Conservation (phyloP, 2,797 vertebrate species). For the Acrossocheilus wenchowensis region DNA sequence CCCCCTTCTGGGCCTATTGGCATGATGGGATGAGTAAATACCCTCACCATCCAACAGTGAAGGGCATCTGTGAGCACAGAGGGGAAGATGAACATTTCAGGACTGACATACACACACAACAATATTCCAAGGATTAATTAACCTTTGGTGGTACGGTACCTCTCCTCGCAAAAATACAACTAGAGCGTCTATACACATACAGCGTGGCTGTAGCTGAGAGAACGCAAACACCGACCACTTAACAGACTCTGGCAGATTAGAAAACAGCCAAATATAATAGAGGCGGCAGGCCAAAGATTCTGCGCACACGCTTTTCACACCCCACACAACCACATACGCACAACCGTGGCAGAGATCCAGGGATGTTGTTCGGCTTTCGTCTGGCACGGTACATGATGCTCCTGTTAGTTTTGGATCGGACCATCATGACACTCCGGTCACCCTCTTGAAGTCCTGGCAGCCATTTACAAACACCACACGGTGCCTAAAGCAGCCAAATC, state of each 20-base stretch:
- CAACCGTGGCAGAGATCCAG: background rate
- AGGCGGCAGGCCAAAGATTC: slow-evolving; percentile 9
- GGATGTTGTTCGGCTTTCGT: slow-evolving; percentile 33
- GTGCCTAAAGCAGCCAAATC: slow-evolving; percentile 75
- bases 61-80: slow-evolving; percentile 76
- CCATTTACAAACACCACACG: slow-evolving; percentile 68
- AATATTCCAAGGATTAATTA: slow-evolving; percentile 25
- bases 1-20: slow-evolving; percentile 65
- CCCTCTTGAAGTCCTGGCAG: slow-evolving; percentile 71
- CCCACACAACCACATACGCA: slow-evolving; percentile 26
- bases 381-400: slow-evolving; percentile 34
- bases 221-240: background rate
- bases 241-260: background rate
- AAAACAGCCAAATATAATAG: slow-evolving; percentile 1
- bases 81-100: slow-evolving; percentile 43
- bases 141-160: slow-evolving; percentile 6
- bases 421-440: slow-evolving; percentile 55
- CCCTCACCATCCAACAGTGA: slow-evolving; percentile 68
- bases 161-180: slow-evolving; percentile 1
- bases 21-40: slow-evolving; percentile 64
- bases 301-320: background rate
- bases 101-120: slow-evolving; percentile 10
- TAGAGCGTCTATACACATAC: background rate
- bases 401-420: slow-evolving; percentile 38
- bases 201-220: background rate